phyloP scores from a whole-genome alignment of 2,888 invertebrate genomes.

The Diarsia mendica region DNA sequence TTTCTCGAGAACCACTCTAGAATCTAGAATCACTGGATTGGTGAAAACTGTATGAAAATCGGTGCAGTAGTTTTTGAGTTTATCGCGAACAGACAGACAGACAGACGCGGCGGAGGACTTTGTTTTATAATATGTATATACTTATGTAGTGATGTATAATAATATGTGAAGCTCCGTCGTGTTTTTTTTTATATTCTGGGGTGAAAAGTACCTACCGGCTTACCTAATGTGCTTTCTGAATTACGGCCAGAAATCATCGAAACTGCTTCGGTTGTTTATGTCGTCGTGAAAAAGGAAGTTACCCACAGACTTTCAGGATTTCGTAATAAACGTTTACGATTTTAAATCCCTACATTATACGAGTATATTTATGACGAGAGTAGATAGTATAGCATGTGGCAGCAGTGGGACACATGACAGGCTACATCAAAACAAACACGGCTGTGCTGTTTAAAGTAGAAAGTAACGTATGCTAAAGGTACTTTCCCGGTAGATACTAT shows the following conservation, averaged over 20 bases:
- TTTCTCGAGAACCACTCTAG: no score
- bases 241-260: neutral
- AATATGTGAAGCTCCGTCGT: neutral
- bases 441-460: neutral
- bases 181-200: conserved; percentile 21
- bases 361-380: no score
- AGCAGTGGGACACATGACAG: no score
- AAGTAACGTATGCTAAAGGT: neutral
- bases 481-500: no score
- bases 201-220: neutral
- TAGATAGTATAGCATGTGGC: no score
- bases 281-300: neutral
- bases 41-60: no score
- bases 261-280: neutral
- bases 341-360: neutral
- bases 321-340: neutral
- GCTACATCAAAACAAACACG: neutral
- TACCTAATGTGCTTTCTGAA: neutral
- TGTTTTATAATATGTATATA: no score
- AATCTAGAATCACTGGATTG: no score
- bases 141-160: no score
- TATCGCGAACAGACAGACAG: no score
- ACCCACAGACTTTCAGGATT: neutral
- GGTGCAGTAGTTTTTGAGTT: no score
- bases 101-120: no score